Base-by-base conservation (phyloP, 2,113 vertebrate species). In the Gallinago paraguaiae region DNA sequence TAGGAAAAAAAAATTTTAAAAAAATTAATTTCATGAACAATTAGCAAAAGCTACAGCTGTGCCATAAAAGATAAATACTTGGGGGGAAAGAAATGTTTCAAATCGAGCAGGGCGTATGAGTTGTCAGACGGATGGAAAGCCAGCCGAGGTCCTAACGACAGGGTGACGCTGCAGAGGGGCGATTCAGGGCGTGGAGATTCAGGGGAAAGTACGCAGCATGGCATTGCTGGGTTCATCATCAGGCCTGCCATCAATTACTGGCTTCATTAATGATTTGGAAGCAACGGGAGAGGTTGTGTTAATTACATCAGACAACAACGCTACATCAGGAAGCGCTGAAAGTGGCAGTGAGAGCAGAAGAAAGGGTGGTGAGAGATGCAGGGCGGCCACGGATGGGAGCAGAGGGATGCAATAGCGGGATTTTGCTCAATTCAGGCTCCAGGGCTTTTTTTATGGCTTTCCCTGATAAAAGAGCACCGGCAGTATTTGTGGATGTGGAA, bases 101-200 rank as follows among this genome's bases (percentile, higher is more conserved):
- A 18, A 64, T 20, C 0, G 8, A 57, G 9, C 0, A 0, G 43
- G 50, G 25, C 11, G 25, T 3, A 22, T 0, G 3, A 69, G 24
- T 22, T 45, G 56, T 59, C 3, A 5, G 77, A 45, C 3, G 60
- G 53, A 57, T n/a, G 31, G 56, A 59, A 95, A 86, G 64, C 8
- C 54, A 35, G 60, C 30, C 0, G 1, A 35, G 24, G 41, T 31
- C 46, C n/a, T 28, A 48, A 87, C 2, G 6, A 39, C 76, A 61
- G 28, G 45, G 77, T 28, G 67, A 59, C 18, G 57, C 31, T 53
- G 54, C 35, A 82, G 35, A 72, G 60, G 41, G 61, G 43, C 15
- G 22, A 39, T 30, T 64, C 2, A 1, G 59, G 59, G 39, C 11
- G 5, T 39, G 39, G 39, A 12, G 39, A 39, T 39, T 39, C 46